Percentiles rank a stretch among this genome's conserved stretches.
Conservation (phyloP, 2,888 invertebrate species). For the Catocala fraxini region DNA sequence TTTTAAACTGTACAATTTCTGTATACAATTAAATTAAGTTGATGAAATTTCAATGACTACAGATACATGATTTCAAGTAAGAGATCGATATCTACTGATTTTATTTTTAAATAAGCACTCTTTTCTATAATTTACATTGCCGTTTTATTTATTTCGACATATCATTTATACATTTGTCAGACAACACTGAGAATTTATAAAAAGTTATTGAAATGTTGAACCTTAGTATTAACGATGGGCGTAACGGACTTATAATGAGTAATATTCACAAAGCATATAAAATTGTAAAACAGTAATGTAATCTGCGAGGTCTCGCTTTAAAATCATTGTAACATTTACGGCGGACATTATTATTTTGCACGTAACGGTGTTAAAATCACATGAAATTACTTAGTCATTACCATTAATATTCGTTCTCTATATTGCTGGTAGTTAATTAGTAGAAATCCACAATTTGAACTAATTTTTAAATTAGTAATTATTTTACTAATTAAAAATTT, state of each 20-base stretch:
- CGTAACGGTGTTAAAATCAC: constrained; percentile 44
- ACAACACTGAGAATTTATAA: constrained; percentile 6
- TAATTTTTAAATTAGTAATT: constrained; percentile 64
- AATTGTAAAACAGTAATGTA: constrained; percentile 40
- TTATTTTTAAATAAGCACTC: constrained; percentile 9
- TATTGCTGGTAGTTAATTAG: constrained; percentile 51
- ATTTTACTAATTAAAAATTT: constrained; percentile 64
- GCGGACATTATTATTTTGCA: constrained; percentile 45
- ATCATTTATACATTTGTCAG: background rate
- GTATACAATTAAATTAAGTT: constrained; percentile 17
- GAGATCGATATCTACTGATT: constrained; percentile 15
- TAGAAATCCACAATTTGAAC: constrained; percentile 45
- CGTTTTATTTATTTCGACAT: constrained; percentile 10
- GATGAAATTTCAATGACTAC: constrained; percentile 23
- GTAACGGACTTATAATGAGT: constrained; percentile 25
- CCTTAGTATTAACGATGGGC: background rate
- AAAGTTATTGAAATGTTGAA: constrained; percentile 4
- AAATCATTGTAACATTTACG: constrained; percentile 38
- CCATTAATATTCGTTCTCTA: constrained; percentile 50
- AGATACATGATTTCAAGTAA: constrained; percentile 8
- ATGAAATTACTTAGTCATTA: constrained; percentile 59
- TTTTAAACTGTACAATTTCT: constrained; percentile 17
- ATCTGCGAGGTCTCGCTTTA: constrained; percentile 30
- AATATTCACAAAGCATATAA: constrained; percentile 42
- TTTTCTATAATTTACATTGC: constrained; percentile 15